Base-by-base conservation (phyloP, 1,140 invertebrate genomes). In the Palaemon carinicauda region DNA sequence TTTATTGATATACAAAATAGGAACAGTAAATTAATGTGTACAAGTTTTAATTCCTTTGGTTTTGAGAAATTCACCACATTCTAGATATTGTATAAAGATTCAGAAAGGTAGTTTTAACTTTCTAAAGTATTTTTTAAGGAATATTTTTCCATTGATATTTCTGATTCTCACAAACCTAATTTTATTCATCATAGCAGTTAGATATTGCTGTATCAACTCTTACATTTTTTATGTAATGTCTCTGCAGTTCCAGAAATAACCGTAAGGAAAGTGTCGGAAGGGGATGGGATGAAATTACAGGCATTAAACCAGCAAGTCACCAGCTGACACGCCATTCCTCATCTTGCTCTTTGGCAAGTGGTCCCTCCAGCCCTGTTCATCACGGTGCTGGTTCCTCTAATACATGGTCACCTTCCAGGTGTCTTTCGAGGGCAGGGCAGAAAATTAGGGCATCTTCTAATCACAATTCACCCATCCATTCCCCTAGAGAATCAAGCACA, bases 261-360 rank as follows among this genome's bases (percentile, higher is more conserved):
- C 77, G 53, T 4, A 53, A 56, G 50, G n/a, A 51, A 1, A 19
- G 12, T 2, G n/a, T 19, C n/a, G 51, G 51, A 19, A 24, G 31
- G 33, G 41, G 69, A n/a, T 85, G 79, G 73, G 84, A 87, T 10
- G 89, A 89, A 79, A 81, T 87, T 56, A 87, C 86, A 0, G 89
- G 71, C 60, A 89, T 89, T 53, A 89, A 89, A 41, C 88, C 88
- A 60, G 88, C 88, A 31, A 89, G 88, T 60, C 88, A 89, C 73
- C 88, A 89, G 79, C 27, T 89, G 27, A 87, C 86, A 5, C 82
- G 88, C n/a, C 88, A 89, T 41, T 87, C 88, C 19, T 89, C 88
- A 5, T 89, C 88, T 0, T 89, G 88, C 52, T 89, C 88, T 12
- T 71, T 89, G 50, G 86, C 88, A 14, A 89, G 88, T 52, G 86